These are phyloP conservation scores for Theretra japonica DNA, from an alignment of 2,888 invertebrate species.

Conservation along the genomic window DNA sequence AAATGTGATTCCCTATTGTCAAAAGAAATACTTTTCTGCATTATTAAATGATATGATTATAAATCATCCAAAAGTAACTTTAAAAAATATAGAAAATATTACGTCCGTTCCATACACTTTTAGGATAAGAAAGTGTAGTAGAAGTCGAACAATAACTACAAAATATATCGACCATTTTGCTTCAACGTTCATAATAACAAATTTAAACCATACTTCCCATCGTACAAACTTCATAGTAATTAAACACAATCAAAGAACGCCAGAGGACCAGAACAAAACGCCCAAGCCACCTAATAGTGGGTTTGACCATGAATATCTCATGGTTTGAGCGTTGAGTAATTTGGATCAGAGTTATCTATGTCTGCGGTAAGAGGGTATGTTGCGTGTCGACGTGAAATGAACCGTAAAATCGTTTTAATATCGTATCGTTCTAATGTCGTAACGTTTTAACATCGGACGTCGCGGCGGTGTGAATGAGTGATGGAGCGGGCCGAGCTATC, in stretches of 20 bases:
- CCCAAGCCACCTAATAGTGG: background rate
- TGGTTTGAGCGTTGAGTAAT: background rate
- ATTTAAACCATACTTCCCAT: background rate
- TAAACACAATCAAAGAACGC: background rate
- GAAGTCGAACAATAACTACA: no score
- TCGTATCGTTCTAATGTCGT: constrained; percentile 48
- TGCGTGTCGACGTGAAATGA: constrained; percentile 20
- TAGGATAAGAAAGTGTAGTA: no score
- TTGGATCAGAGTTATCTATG: background rate
- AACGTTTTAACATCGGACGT: constrained; percentile 48
- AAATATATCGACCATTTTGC: no score
- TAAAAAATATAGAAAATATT: no score
- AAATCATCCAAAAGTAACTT: no score
- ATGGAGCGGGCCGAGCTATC: constrained; percentile 23
- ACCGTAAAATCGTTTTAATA: constrained; percentile 49
- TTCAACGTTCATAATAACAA: background rate
- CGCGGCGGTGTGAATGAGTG: constrained; percentile 45
- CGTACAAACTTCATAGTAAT: background rate
- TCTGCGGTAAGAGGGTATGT: constrained; percentile 9
- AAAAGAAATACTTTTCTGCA: no score
- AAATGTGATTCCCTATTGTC: no score
- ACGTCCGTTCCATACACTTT: no score
- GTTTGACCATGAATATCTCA: background rate
- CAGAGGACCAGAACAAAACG: constrained; percentile 1
- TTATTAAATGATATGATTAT: no score